Percentiles rank a stretch among this genome's conserved stretches.
Evolutionary conservation across 2,888 invertebrate genomes (phyloP).

Genomic region (Caenorhabditis panamensis): DNA sequence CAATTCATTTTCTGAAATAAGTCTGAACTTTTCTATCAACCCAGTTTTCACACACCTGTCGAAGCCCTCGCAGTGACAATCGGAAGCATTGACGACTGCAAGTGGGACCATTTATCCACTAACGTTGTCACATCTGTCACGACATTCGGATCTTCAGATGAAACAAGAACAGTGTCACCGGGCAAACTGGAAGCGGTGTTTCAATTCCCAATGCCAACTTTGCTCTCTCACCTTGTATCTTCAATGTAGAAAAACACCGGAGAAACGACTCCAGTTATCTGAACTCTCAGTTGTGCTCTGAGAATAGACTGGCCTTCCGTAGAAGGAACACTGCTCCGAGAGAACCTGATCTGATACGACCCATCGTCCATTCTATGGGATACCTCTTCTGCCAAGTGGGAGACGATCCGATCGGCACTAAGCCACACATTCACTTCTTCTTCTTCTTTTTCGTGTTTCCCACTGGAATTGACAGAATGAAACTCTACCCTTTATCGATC

Average conservation of each 20-base stretch:
- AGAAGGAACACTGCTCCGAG: conserved; percentile 32
- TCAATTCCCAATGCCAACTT: not conserved
- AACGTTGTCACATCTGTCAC: conserved; percentile 48
- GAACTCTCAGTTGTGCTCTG: conserved; percentile 48
- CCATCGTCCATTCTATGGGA: conserved; percentile 43
- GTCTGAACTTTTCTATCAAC: too few species aligned
- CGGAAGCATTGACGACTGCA: conserved; percentile 28
- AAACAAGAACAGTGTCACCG: conserved; percentile 31
- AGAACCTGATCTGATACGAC: conserved; percentile 46
- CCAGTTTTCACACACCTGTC: conserved; percentile 22
- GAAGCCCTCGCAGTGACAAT: conserved; percentile 43
- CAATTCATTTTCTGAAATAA: conserved; percentile 34
- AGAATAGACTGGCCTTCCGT: conserved; percentile 38
- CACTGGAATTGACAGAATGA: too few species aligned
- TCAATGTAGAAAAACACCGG: conserved; percentile 41
- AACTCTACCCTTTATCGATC: conserved; percentile 79
- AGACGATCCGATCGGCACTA: conserved; percentile 51
- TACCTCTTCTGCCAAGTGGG: conserved; percentile 46
- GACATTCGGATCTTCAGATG: conserved; percentile 43
- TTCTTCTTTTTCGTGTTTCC: conserved; percentile 18
- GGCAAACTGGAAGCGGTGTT: conserved; percentile 17
- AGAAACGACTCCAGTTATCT: conserved; percentile 40
- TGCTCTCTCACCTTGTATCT: conserved; percentile 30
- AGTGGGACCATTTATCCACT: conserved; percentile 43
- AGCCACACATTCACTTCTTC: conserved; percentile 52